Conservation (phyloP, 1,140 invertebrate species). For the Brachionus sp. region DNA sequence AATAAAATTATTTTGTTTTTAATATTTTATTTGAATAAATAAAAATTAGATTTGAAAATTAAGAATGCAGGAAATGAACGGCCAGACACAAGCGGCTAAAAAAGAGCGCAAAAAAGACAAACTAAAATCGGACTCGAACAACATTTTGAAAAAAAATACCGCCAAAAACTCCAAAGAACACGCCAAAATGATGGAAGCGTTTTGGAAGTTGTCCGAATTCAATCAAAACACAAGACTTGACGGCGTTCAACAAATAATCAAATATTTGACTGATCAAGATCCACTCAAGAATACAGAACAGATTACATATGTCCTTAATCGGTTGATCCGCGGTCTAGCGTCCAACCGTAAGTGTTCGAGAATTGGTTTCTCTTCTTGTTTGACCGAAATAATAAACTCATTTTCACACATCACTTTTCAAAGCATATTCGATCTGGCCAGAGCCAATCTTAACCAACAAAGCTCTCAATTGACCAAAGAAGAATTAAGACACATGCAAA, state of each 20-base stretch:
- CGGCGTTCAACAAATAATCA: not conserved
- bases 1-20: not conserved
- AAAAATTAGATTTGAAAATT: not conserved
- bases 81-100: not conserved
- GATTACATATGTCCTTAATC: not conserved
- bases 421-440: conserved; percentile 12
- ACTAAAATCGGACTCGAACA: not conserved
- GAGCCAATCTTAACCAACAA: not conserved
- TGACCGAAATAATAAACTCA: conserved; percentile 23
- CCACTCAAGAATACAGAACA: conserved; percentile 7
- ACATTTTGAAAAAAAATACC: not conserved
- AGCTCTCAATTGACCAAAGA: conserved; percentile 23
- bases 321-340: conserved; percentile 18
- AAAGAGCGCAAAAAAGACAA: conserved; percentile 23
- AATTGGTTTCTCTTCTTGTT: not conserved
- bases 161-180: conserved; percentile 11
- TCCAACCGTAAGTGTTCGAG: conserved; percentile 36
- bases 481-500: conserved; percentile 38
- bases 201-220: conserved; percentile 42
- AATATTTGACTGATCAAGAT: conserved; percentile 23
- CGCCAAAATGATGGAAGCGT: conserved; percentile 34
- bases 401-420: not conserved
- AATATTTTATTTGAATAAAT: not conserved
- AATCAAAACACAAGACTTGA: conserved; percentile 33
- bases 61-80: not conserved